Evolutionary conservation across 1,140 invertebrate species (phyloP), one percentile per base, ranked within the genome.

Genomic region (Lepidotrigona ventralis): DNA sequence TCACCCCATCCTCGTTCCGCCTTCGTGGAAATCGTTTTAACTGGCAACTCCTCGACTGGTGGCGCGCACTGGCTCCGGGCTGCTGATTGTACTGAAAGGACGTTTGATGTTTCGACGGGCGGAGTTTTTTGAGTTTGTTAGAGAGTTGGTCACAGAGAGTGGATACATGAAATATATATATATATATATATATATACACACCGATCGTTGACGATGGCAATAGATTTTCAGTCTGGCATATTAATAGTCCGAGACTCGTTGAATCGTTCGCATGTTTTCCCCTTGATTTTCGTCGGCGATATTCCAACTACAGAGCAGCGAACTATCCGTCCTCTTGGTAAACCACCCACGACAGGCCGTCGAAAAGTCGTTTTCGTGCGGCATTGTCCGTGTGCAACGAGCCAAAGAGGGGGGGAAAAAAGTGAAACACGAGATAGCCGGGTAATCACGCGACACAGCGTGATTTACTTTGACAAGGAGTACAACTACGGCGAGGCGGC

Each of bases 371-470:
- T 70, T 70, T 60, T 46, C 68, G 46, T 33, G 19, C 54, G 51
- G 12, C 51, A 69, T 53, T 46, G 68, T 69, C 54, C 33, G 12
- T 60, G 51, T 1, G 33, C 33, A 33, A 29, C 70, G 72, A 78
- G 26, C 6, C 39, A 46, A 33, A 46, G 39, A 8, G 39, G 9
- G 6, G 6, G 54, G 70, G 26, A n/a, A 19, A 72, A 46, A 39
- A 68, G 74, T 23, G 12, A 33, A 46, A 64, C 51, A 71, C 54
- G 63, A 29, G 64, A 78, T 66, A 53, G 75, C 39, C 77, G 51
- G 69, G 70, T 79, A 84, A 84, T 84, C 82, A 76, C 73, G 82
- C 76, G 77, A 84, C 77, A 74, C 70, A 46, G 74, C 53, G 60
- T 82, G 81, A 82, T 82, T 77, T 70, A 82, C 39, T 26, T 53